Evolutionary conservation across 2,888 invertebrate species (phyloP).

Genomic region (Lacanobia oleracea): DNA sequence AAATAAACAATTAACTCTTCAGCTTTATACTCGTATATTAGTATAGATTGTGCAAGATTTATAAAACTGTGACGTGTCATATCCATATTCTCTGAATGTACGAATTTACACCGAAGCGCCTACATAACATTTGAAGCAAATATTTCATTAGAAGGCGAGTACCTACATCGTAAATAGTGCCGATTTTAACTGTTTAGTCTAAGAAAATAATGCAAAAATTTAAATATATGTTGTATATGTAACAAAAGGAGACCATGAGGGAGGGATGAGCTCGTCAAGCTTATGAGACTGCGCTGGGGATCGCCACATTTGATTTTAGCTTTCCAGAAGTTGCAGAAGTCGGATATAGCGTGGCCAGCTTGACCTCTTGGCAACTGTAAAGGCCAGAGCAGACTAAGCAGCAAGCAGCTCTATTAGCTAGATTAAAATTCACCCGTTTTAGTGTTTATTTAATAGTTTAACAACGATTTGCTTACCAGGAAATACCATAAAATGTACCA

Average conservation of each 20-base stretch:
- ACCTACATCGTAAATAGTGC: background rate
- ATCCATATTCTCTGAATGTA: too few relatives aligned
- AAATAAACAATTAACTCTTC: too few relatives aligned
- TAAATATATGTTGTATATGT: too few relatives aligned
- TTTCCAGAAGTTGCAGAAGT: background rate
- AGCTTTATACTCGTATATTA: too few relatives aligned
- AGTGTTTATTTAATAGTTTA: conserved; percentile 6
- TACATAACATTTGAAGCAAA: conserved; percentile 8
- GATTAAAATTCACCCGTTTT: background rate
- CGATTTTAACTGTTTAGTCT: background rate
- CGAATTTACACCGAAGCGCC: conserved; percentile 4
- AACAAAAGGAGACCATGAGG: too few relatives aligned
- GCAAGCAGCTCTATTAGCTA: background rate
- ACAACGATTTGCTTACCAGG: conserved; percentile 37
- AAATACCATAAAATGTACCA: conserved; percentile 29
- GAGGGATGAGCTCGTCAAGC: background rate
- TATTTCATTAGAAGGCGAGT: background rate
- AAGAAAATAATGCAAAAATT: too few relatives aligned
- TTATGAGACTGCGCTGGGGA: background rate
- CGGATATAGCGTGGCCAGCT: background rate
- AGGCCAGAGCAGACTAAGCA: background rate
- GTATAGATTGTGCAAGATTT: too few relatives aligned
- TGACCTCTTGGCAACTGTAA: background rate
- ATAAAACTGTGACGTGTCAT: too few relatives aligned
- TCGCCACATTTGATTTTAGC: background rate